phyloP scores from a whole-genome alignment of 2,113 vertebrate genomes.

The Romanogobio albipinnatus region DNA sequence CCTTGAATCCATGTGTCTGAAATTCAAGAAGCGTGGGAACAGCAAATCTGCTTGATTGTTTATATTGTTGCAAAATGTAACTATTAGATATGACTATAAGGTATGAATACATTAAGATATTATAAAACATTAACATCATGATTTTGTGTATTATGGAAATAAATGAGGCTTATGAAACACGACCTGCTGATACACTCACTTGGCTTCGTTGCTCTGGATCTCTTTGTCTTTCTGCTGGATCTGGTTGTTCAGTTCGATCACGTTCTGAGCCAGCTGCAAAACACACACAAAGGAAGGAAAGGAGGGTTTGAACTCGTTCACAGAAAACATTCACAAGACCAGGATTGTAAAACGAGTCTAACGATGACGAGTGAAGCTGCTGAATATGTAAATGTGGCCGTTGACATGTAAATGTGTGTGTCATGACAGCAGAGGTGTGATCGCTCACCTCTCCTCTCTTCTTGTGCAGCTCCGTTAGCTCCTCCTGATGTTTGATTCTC shows the following conservation, averaged over 20 bases:
- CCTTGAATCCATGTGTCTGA: too few species aligned
- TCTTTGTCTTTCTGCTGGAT: slow-evolving; percentile 96
- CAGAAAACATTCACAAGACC: background rate
- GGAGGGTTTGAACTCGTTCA: background rate
- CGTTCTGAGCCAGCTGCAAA: slow-evolving; percentile 88
- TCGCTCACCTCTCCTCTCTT: slow-evolving; percentile 91
- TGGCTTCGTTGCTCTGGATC: slow-evolving; percentile 92
- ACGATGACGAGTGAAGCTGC: background rate
- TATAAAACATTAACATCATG: too few species aligned
- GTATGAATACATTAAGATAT: too few species aligned
- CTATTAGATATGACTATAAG: too few species aligned
- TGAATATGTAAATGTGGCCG: background rate
- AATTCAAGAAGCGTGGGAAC: too few species aligned
- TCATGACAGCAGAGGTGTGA: too few species aligned
- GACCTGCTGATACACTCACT: slow-evolving; percentile 76
- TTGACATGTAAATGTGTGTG: background rate
- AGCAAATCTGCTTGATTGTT: too few species aligned
- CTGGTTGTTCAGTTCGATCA: slow-evolving; percentile 95
- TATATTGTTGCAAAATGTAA: too few species aligned
- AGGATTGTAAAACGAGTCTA: background rate
- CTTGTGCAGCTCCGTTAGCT: slow-evolving; percentile 95
- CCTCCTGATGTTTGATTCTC: slow-evolving; percentile 93
- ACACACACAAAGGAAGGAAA: background rate
- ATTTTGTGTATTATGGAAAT: too few species aligned
- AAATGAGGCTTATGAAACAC: background rate